Evolutionary conservation across 2,113 vertebrate species (phyloP).

Genomic region (Tragelaphus scriptus): DNA sequence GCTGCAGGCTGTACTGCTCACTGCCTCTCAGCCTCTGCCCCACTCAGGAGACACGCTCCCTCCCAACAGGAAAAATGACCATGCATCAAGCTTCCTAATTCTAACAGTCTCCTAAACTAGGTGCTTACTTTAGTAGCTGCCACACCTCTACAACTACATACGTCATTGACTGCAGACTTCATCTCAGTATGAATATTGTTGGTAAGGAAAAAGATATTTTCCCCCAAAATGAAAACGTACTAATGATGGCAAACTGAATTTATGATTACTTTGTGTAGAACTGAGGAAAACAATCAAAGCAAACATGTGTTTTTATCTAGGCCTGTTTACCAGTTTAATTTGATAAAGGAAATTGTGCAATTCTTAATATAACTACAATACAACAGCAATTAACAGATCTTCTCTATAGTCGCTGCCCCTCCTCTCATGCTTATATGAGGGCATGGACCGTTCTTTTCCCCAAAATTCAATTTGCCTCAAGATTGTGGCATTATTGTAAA

Average conservation of each 20-base stretch:
- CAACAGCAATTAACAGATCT: constrained; percentile 36
- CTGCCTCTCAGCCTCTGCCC: not conserved
- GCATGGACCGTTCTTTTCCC: not conserved
- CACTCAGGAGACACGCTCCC: not conserved
- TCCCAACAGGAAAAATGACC: not conserved
- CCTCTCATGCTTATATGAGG: not conserved
- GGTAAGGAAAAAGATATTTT: not conserved
- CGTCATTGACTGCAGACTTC: not conserved
- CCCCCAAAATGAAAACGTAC: not conserved
- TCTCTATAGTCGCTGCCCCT: not conserved
- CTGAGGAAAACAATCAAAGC: constrained; percentile 29
- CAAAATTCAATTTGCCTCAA: constrained; percentile 38
- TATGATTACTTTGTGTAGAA: constrained; percentile 21
- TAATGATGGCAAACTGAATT: constrained; percentile 13
- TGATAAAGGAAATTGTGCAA: constrained; percentile 51
- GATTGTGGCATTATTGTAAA: constrained; percentile 28
- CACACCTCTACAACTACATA: not conserved
- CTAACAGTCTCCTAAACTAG: not conserved
- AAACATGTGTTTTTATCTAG: constrained; percentile 56
- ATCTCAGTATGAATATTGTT: not conserved
- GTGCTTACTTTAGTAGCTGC: constrained; percentile 6
- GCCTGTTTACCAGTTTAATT: constrained; percentile 42
- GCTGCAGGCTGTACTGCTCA: not conserved
- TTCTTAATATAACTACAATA: constrained; percentile 40
- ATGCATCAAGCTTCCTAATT: not conserved